Evolutionary conservation across 2,888 invertebrate species (phyloP).

Genomic region (Nasonia oneida): DNA sequence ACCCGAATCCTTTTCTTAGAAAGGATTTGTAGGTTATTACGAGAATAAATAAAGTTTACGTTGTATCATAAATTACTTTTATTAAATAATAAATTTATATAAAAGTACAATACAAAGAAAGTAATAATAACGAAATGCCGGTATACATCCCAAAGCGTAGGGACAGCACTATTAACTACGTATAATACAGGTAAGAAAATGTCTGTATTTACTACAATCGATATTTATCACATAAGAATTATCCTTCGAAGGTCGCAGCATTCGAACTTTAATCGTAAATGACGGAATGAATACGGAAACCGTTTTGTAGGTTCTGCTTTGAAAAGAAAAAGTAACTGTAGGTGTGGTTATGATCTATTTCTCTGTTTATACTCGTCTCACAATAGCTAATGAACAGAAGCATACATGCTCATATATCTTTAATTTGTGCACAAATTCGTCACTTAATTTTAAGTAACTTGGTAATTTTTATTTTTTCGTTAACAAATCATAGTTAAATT

Average conservation of each 20-base stretch:
- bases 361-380: slow-evolving; percentile 51
- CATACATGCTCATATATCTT: background rate
- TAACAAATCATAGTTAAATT: background rate
- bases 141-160: slow-evolving; percentile 22
- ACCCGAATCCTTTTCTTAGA: background rate
- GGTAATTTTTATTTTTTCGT: background rate
- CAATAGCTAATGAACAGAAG: slow-evolving; percentile 9
- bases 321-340: slow-evolving; percentile 26
- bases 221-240: slow-evolving; percentile 53
- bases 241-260: slow-evolving; percentile 40
- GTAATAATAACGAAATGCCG: slow-evolving; percentile 42
- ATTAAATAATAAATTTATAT: slow-evolving; percentile 56
- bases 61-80: slow-evolving; percentile 57
- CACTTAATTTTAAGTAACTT: background rate
- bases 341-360: slow-evolving; percentile 50
- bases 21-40: background rate
- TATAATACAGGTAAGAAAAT: slow-evolving; percentile 23
- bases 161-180: slow-evolving; percentile 23
- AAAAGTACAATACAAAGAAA: slow-evolving; percentile 52
- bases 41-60: background rate
- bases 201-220: slow-evolving; percentile 32
- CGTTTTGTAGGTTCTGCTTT: slow-evolving; percentile 36
- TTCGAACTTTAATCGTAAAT: slow-evolving; percentile 30
- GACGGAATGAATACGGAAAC: slow-evolving; percentile 34
- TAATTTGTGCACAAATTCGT: background rate